Base-by-base conservation (phyloP, 2,113 vertebrate species). In the Suncus etruscus region DNA sequence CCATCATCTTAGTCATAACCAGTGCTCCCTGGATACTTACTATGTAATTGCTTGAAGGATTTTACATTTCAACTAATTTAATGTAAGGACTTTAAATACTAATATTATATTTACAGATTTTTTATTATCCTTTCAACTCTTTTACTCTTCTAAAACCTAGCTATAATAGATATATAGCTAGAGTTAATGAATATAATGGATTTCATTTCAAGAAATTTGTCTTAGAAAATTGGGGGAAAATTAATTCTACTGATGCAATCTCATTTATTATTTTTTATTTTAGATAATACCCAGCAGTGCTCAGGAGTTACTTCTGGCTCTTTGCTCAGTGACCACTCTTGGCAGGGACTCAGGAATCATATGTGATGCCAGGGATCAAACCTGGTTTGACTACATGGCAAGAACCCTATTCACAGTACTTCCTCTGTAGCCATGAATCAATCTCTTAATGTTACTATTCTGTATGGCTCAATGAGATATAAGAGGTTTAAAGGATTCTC, bases 81-180 rank as follows among this genome's bases (percentile, higher is more conserved):
- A 85, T 80, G 72, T 8, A 77, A 86, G 29, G 25, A 90, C 68
- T 88, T 86, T 58, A 88, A 83, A 51, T 89, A 51, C 74, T 51
- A 20, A 90, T 82, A 80, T 32, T 47, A 83, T 24, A 76, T 79
- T 76, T 91, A 51, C 27, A 72, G 14, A 82, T 22, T 20, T 89
- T n/a, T 54, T 63, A 61, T 77, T 88, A 88, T 20, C 18, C 48
- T 32, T 63, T 93, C 48, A 73, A 54, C 11, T 77, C 18, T 68
- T 91, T 63, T 16, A 68, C 14, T 68, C 54, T 87, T 80, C 51
- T 65, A 29, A n/a, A 83, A 79, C 73, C 73, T 18, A 93, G 45
- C 24, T 87, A 68, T 18, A 50, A 66, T 63, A 24, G 5, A 54
- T 39, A 39, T 39, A 39, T 39, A 39, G 39, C 39, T 39, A 39